Evolutionary conservation across 2,797 vertebrate species (phyloP).

Genomic region (Sternotherus odoratus): DNA sequence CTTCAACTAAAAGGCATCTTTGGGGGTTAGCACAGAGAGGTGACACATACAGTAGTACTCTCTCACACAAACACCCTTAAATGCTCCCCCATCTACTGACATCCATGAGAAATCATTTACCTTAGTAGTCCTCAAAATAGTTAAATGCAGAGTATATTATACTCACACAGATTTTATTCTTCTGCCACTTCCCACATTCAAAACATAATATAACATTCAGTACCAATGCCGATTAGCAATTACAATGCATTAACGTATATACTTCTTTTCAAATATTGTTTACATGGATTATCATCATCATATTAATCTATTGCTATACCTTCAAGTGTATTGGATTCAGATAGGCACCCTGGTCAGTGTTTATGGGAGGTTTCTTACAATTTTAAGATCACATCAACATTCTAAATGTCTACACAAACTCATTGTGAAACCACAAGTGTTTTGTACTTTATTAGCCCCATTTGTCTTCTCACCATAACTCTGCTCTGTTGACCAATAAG

Average conservation of each 20-base stretch:
- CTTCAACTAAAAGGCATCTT: not conserved
- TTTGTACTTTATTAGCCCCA: constrained; percentile 43
- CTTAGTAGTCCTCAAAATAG: constrained; percentile 46
- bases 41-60: rapidly evolving
- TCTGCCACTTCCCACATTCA: constrained; percentile 8
- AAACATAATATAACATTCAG: not conserved
- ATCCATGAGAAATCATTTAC: constrained; percentile 18
- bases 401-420: not conserved
- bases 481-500: constrained; percentile 39
- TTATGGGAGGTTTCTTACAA: not conserved
- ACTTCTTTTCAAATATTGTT: constrained; percentile 24
- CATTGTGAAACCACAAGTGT: not conserved
- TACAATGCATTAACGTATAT: not conserved
- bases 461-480: constrained; percentile 37
- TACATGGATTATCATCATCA: not conserved
- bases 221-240: not conserved
- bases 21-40: not conserved
- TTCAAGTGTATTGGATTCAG: not conserved
- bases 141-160: constrained; percentile 30
- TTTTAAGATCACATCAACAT: constrained; percentile 23
- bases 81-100: not conserved
- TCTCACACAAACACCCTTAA: not conserved
- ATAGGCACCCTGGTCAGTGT: not conserved
- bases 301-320: not conserved
- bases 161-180: constrained; percentile 22